Conservation (phyloP, 2,888 invertebrate genomes). For the Perithous albicinctus region DNA sequence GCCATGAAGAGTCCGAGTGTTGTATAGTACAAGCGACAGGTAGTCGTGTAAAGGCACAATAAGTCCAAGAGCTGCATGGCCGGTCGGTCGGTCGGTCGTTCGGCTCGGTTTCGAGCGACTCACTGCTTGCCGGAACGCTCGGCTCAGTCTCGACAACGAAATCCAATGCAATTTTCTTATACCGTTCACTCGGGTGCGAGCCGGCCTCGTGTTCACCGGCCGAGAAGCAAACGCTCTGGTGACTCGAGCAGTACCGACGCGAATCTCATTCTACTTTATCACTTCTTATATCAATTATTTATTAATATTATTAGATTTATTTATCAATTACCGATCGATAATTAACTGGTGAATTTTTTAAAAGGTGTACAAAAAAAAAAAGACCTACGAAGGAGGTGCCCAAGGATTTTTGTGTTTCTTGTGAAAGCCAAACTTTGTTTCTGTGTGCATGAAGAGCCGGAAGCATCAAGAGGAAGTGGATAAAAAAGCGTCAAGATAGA, state of each 20-base stretch:
- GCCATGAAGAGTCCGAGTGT: slow-evolving; percentile 7
- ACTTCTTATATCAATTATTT: not conserved
- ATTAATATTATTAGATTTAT: not conserved
- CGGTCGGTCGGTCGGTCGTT: slow-evolving; percentile 25
- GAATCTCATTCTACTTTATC: not conserved
- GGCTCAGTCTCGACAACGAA: slow-evolving; percentile 63
- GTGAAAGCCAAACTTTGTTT: not conserved
- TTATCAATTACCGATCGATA: not conserved
- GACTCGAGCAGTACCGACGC: not conserved
- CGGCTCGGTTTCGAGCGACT: slow-evolving; percentile 18
- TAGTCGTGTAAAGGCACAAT: slow-evolving; percentile 4
- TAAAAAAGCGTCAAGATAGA: slow-evolving; percentile 18
- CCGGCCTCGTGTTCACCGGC: slow-evolving; percentile 57
- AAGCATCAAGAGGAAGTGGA: slow-evolving; percentile 31
- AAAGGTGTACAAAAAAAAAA: not conserved
- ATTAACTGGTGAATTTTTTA: not conserved
- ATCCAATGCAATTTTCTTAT: slow-evolving; percentile 64
- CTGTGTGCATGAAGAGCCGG: slow-evolving; percentile 31
- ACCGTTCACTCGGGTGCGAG: slow-evolving; percentile 67
- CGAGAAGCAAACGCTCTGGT: slow-evolving; percentile 21
- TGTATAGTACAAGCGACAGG: not conserved
- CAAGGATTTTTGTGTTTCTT: not conserved
- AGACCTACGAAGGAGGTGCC: not conserved
- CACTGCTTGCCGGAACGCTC: slow-evolving; percentile 53
- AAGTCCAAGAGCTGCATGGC: not conserved